These are phyloP conservation scores for Melanophora roralis DNA, from an alignment of 2,888 invertebrate species.

Conservation along the genomic window DNA sequence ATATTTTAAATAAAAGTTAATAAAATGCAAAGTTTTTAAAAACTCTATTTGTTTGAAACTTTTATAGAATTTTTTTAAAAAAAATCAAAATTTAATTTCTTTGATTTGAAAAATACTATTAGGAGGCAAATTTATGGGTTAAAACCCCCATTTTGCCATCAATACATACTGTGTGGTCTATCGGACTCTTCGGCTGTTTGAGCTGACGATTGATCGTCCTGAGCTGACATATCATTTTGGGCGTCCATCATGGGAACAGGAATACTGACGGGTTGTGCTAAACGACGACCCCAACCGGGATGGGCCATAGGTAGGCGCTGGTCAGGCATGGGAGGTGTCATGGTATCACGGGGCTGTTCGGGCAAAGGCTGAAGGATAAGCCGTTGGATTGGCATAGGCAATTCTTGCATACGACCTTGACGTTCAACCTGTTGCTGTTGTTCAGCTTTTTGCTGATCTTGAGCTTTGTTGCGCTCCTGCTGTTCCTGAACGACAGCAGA, in stretches of 20 bases:
- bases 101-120: too few species aligned
- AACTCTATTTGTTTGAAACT: too few species aligned
- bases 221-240: slow-evolving; percentile 77
- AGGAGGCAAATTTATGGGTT: too few species aligned
- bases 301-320: slow-evolving; percentile 75
- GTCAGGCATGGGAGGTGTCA: slow-evolving; percentile 76
- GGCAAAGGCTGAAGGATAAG: slow-evolving; percentile 74
- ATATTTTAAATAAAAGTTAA: too few species aligned
- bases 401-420: slow-evolving; percentile 61
- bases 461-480: slow-evolving; percentile 57
- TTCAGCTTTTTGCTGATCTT: slow-evolving; percentile 67
- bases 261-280: slow-evolving; percentile 78
- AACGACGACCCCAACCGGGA: slow-evolving; percentile 77
- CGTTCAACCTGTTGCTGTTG: slow-evolving; percentile 72
- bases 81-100: too few species aligned
- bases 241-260: slow-evolving; percentile 80
- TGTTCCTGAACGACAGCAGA: slow-evolving; percentile 23
- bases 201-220: slow-evolving; percentile 75
- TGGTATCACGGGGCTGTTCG: slow-evolving; percentile 75
- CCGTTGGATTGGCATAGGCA: slow-evolving; percentile 66
- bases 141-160: too few species aligned
- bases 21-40: too few species aligned
- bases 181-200: slow-evolving; percentile 74
- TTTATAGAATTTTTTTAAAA: too few species aligned
- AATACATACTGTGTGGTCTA: slow-evolving; percentile 87